Evolutionary conservation across 2,888 invertebrate species (phyloP), one percentile per base, ranked within the genome.

Genomic region (Mythimna pallens): DNA sequence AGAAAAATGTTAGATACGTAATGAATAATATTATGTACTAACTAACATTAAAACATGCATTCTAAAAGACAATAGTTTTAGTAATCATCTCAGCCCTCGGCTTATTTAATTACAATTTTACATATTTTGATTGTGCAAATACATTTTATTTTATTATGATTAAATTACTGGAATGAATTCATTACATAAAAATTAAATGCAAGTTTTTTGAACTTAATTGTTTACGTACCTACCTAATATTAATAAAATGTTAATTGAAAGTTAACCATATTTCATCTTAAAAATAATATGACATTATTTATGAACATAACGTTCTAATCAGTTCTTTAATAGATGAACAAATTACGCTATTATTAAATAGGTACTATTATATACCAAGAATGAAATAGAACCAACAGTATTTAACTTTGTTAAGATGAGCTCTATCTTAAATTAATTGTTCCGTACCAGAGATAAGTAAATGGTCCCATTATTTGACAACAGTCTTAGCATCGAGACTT

Each of bases 261-360:
- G 30, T 30, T 30, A 30, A 30, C 30, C 30, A 30, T 17, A 20
- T 12, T 34, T n/a, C 1, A 61, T 54, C 1, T 55, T 14, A 55
- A 67, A 68, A 59, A 47, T 65, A 59, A n/a, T 61, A 10, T 74
- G 47, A 52, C 14, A 58, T 14, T 58, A 34, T 22, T n/a, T n/a
- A 36, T 14, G 20, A 3, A 22, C n/a, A 6, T 54, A 55, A 20
- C 8, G 69, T 62, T 70, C 70, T 70, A 57, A 78, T 74, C 36
- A 74, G 54, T 74, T 69, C 78, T 77, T 8, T 30, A 22, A 3
- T 20, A 47, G 4, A 78, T 12, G 22, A 55, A 17, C n/a, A 54
- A 59, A 68, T 61, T 70, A 22, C 30, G 30, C 61, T 40, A 47
- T 69, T 61, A 12, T 20, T 40, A 22, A 14, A 73, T 43, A 25